These are phyloP conservation scores for Conus betulinus DNA, from an alignment of 1,140 invertebrate species.

Conservation along the genomic window DNA sequence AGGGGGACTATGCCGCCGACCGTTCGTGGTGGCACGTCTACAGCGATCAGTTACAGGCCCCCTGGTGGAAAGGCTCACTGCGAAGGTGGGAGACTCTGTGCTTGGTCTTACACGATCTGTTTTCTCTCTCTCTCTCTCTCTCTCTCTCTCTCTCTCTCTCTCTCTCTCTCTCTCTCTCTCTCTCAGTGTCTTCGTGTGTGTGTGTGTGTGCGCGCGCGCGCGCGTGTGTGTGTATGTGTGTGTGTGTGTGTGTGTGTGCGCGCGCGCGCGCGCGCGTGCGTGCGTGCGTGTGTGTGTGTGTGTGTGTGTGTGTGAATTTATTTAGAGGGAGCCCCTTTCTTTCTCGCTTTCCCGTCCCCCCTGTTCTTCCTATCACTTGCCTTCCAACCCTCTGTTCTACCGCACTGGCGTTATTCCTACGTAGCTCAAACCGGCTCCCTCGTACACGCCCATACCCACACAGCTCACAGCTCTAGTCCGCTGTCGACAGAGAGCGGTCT, in stretches of 20 bases:
- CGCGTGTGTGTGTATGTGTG: background rate
- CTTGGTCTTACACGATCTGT: background rate
- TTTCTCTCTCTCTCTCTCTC: background rate
- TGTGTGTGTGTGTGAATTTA: background rate
- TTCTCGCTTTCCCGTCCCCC: too few relatives aligned
- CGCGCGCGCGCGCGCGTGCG: background rate
- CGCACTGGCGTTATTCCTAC: too few relatives aligned
- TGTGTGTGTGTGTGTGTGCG: background rate
- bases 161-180: slow-evolving; percentile 20
- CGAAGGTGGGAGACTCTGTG: background rate
- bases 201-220: too few relatives aligned
- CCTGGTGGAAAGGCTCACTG: background rate
- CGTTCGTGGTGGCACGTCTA: slow-evolving; percentile 25
- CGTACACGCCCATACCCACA: too few relatives aligned
- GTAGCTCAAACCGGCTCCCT: too few relatives aligned
- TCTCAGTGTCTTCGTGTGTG: background rate
- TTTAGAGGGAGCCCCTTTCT: too few relatives aligned
- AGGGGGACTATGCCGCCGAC: background rate
- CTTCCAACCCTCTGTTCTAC: too few relatives aligned
- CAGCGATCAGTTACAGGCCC: slow-evolving; percentile 5
- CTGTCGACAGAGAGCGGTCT: too few relatives aligned
- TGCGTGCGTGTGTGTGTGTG: slow-evolving; percentile 3
- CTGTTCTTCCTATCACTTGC: too few relatives aligned
- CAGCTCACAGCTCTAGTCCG: too few relatives aligned
- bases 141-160: background rate